Conservation (phyloP, 2,113 vertebrate species). For the Cyanistes caeruleus region DNA sequence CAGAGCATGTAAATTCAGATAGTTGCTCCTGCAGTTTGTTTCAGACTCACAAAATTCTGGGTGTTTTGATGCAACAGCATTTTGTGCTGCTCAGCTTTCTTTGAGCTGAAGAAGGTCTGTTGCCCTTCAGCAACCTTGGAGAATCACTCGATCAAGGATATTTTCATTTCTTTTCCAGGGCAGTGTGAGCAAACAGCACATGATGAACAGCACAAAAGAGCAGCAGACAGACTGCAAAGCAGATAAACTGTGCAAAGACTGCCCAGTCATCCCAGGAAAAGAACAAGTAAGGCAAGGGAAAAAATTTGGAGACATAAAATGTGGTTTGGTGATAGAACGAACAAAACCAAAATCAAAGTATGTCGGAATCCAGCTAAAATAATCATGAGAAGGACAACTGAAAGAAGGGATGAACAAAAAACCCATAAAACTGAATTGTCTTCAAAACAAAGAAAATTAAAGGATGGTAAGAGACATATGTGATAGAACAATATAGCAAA, state of each 20-base stretch:
- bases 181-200: background rate
- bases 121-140: background rate
- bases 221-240: background rate
- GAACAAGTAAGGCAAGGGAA: background rate
- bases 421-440: background rate
- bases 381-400: background rate
- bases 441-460: background rate
- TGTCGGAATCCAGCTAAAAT: background rate
- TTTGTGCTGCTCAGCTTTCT: background rate
- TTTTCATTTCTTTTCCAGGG: background rate
- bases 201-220: background rate
- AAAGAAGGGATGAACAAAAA: background rate
- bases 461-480: background rate
- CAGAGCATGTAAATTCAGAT: background rate
- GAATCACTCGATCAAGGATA: background rate
- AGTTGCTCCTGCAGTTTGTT: background rate
- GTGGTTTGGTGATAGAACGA: background rate
- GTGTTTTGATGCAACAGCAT: background rate
- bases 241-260: background rate
- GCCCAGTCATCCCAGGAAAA: background rate
- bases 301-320: background rate
- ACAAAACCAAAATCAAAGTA: background rate
- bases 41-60: background rate
- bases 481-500: background rate
- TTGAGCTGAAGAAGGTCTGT: background rate